Conservation (phyloP, 2,797 vertebrate species). For the Bradypodion ventrale region DNA sequence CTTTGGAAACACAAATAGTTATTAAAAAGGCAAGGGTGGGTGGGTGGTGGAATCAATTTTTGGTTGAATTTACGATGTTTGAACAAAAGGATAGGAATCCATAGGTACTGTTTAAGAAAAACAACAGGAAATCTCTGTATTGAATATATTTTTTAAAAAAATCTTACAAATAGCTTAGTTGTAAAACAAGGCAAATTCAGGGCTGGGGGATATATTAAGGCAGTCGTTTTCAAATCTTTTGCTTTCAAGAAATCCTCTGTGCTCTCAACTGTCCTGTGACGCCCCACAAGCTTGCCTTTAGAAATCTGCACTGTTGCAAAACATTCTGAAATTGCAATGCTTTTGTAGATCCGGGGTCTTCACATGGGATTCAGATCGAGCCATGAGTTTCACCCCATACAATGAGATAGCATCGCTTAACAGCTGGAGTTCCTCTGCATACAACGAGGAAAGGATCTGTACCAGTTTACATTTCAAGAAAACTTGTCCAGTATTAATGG, state of each 20-base stretch:
- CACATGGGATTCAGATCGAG: neutral
- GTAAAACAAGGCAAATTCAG: neutral
- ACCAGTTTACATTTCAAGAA: neutral
- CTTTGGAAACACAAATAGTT: constrained; percentile 77
- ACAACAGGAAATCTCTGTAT: constrained; percentile 21
- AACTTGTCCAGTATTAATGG: neutral
- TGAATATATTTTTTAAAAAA: neutral
- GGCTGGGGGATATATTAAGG: neutral
- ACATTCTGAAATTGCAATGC: neutral
- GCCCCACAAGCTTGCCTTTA: neutral
- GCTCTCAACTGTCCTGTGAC: neutral
- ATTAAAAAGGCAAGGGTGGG: constrained; percentile 83
- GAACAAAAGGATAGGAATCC: constrained; percentile 50
- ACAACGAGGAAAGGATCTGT: neutral
- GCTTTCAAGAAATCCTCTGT: neutral
- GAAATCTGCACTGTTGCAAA: neutral
- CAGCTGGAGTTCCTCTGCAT: neutral
- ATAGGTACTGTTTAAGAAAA: constrained; percentile 44
- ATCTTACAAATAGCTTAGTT: neutral
- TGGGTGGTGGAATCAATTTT: constrained; percentile 51
- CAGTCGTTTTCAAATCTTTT: neutral
- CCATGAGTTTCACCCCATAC: neutral
- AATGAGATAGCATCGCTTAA: too few species aligned
- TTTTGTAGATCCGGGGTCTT: neutral
- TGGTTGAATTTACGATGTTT: constrained; percentile 63